Evolutionary conservation across 2,113 vertebrate genomes (phyloP), one percentile per base, ranked within the genome.

Genomic region (Girardinichthys multiradiatus): DNA sequence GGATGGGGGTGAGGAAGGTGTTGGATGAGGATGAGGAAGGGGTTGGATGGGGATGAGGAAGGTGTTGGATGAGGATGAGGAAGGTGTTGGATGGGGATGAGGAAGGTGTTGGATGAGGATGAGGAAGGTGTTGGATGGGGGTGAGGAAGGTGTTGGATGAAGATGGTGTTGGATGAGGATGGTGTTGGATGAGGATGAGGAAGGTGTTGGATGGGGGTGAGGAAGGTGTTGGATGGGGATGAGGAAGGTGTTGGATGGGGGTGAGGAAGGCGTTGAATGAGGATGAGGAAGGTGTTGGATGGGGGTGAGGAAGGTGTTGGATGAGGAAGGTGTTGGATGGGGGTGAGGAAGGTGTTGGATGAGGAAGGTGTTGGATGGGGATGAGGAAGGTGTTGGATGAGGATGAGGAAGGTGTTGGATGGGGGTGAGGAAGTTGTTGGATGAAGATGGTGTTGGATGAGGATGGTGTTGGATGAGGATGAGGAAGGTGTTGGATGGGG

Each of bases 11-110:
- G 39, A 42, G 39, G 39, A 42, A 4, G 45, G 45, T 7, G 2
- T 14, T 7, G 45, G 45, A 39, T 24, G 79, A 80, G 28, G 83
- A 85, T 81, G 79, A 69, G n/a, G n/a, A n/a, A n/a, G n/a, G n/a
- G n/a, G n/a, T n/a, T n/a, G n/a, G n/a, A n/a, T n/a, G n/a, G n/a
- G n/a, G 39, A 42, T 17, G 39, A 42, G 39, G 39, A 42, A 4
- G 45, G 45, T 7, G 2, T 14, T 7, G 45, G 45, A 39, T 24
- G 79, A 80, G 28, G 83, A 85, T 81, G 79, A 69, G n/a, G n/a
- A n/a, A n/a, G n/a, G n/a, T n/a, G n/a, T n/a, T n/a, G n/a, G n/a
- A n/a, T n/a, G n/a, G n/a, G n/a, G 39, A 42, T 17, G 39, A 42
- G 39, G 39, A 42, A 4, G 45, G 45, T 7, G 2, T 14, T 7